Conservation (phyloP, 2,797 vertebrate genomes). For the Mico argentatus region DNA sequence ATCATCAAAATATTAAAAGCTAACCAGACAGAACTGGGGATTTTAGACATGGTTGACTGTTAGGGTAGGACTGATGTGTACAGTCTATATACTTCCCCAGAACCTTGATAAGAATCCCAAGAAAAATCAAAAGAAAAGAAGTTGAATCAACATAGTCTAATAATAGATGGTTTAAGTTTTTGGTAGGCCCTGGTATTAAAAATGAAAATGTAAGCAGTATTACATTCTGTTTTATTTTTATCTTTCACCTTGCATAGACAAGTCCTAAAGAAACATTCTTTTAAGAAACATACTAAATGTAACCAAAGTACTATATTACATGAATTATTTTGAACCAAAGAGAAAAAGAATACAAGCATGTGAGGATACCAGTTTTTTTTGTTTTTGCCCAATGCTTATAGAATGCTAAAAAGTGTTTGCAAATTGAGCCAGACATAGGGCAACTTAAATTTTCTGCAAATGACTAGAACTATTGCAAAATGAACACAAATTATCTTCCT, state of each 20-base stretch:
- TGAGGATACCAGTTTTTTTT: background rate
- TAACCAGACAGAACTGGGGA: background rate
- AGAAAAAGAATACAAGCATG: background rate
- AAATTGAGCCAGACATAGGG: background rate
- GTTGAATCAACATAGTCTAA: constrained; percentile 6
- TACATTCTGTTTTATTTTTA: constrained; percentile 4
- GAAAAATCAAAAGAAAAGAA: background rate
- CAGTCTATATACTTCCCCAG: background rate
- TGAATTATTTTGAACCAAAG: constrained; percentile 4
- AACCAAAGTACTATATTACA: background rate
- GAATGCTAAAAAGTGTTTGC: constrained; percentile 22
- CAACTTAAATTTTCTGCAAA: background rate
- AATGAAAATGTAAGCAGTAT: constrained; percentile 6
- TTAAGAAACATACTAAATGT: constrained; percentile 6
- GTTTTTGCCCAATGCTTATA: background rate
- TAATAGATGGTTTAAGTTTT: constrained; percentile 7
- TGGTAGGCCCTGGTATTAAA: background rate
- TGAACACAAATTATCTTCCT: background rate
- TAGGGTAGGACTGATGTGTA: background rate
- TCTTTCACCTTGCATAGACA: background rate
- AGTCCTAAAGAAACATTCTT: background rate
- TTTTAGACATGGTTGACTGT: background rate
- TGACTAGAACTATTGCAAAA: constrained; percentile 15
- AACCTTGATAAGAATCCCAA: background rate
- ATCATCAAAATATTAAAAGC: background rate